Evolutionary conservation across 2,888 invertebrate species (phyloP).

Genomic region (Habroteleia sp.): DNA sequence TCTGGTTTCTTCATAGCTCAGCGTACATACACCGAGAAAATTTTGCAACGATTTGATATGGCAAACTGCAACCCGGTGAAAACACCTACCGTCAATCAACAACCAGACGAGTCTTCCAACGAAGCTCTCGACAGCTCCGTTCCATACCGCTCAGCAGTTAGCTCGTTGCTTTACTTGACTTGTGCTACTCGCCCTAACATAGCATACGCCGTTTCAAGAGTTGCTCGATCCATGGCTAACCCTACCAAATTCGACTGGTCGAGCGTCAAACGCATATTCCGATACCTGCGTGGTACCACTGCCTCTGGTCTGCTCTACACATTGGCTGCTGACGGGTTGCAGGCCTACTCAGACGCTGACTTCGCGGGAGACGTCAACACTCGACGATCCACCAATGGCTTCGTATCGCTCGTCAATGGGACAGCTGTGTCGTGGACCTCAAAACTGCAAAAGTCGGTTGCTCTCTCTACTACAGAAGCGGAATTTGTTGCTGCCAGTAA

Average conservation of each 20-base stretch:
- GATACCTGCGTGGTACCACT: conserved; percentile 23
- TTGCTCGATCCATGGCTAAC: conserved; percentile 52
- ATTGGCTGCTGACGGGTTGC: conserved; percentile 6
- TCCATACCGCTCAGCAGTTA: conserved; percentile 49
- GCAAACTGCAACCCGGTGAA: conserved; percentile 48
- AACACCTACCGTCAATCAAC: conserved; percentile 57
- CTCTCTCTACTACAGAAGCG: conserved; percentile 39
- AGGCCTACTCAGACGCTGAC: conserved; percentile 16
- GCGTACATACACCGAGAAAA: conserved; percentile 53
- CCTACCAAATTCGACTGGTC: conserved; percentile 14
- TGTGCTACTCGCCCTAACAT: conserved; percentile 64
- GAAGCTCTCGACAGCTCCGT: conserved; percentile 39
- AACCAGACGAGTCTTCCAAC: neutral
- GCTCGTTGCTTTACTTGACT: conserved; percentile 56
- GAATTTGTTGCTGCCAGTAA: conserved; percentile 57
- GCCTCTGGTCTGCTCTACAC: conserved; percentile 17
- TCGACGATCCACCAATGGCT: conserved; percentile 32
- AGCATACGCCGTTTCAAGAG: conserved; percentile 64
- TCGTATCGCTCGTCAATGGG: conserved; percentile 6
- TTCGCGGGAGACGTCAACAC: conserved; percentile 30
- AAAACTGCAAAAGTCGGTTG: conserved; percentile 51
- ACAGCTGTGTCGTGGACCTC: conserved; percentile 32
- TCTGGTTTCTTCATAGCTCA: conserved; percentile 60
- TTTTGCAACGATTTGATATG: conserved; percentile 48
- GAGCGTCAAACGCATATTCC: conserved; percentile 39